Evolutionary conservation across 2,113 vertebrate genomes (phyloP), one percentile per base, ranked within the genome.

Genomic region (pig (Sus scrofa)): DNA sequence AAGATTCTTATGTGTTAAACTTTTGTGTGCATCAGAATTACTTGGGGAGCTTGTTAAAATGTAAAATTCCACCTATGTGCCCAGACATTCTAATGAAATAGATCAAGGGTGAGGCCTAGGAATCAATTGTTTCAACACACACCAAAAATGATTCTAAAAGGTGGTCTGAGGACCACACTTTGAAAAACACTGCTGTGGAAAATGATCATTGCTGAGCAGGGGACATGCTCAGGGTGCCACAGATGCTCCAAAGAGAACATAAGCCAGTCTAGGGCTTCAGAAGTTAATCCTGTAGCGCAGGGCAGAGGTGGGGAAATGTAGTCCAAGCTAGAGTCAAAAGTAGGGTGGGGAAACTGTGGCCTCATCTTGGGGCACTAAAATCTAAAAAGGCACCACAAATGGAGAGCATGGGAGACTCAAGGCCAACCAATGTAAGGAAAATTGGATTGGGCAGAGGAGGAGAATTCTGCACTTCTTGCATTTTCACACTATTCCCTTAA

Each of bases 11-110:
- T 39, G 86, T 70, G 89, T 92, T 75, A 96, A 94, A 94, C 37
- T 88, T 97, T 77, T 89, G 26, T 90, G 91, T 94, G 89, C 86
- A 89, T 96, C 58, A 94, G 54, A 97, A 96, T 96, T 85, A 96
- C 79, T 63, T 70, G 62, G 93, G 77, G 77, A 97, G 44, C 62
- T 94, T 94, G 52, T 91, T 71, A 78, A 90, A 96, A 93, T 95
- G 37, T 92, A 78, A 91, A 92, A 93, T 96, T 75, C 63, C 58
- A 82, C 50, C 63, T 70, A 70, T 73, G 68, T 58, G 75, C 62
- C 70, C 37, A 96, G 50, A 89, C 83, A 86, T 19, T 94, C 82
- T 95, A 96, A 82, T 81, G 96, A 77, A 83, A 13, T 65, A 75
- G 32, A 81, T 96, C 65, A 62, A 60, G 52, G 62, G n/a, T 78